Conservation (phyloP, 2,888 invertebrate species). For the Drosophila eohydei region DNA sequence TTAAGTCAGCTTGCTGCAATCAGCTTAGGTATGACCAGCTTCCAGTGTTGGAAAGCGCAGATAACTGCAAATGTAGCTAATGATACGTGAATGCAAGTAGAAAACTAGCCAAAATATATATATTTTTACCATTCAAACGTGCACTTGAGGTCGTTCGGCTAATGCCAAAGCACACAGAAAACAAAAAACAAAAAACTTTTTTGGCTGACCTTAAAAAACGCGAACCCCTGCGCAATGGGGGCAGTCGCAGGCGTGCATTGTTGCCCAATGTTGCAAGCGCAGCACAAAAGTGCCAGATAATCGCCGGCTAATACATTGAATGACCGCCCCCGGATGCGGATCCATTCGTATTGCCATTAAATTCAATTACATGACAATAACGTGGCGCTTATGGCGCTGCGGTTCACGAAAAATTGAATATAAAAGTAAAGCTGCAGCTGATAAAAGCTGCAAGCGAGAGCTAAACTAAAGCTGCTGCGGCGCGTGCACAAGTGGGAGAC, state of each 20-base stretch:
- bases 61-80: conserved; percentile 7
- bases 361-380: conserved; percentile 81
- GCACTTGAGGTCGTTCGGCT: conserved; percentile 9
- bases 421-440: conserved; percentile 74
- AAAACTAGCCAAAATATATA: neutral
- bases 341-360: conserved; percentile 73
- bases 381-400: conserved; percentile 75
- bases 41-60: neutral
- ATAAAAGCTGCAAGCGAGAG: conserved; percentile 64
- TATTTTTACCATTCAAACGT: conserved; percentile 2
- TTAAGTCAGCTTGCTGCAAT: neutral
- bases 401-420: conserved; percentile 72
- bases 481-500: conserved; percentile 33
- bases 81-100: neutral
- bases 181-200: conserved; percentile 19
- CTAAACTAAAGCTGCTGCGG: conserved; percentile 49
- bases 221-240: conserved; percentile 13
- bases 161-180: conserved; percentile 20
- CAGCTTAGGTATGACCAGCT: no score
- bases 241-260: conserved; percentile 39
- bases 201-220: conserved; percentile 20
- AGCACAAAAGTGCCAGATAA: conserved; percentile 73
- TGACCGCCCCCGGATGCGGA: conserved; percentile 66
- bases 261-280: conserved; percentile 60
- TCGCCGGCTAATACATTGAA: conserved; percentile 72